Percentiles rank a stretch among this genome's conserved stretches.
These are phyloP conservation scores for Berghia stephanieae DNA, from an alignment of 1,140 invertebrate genomes.

Conservation along the genomic window DNA sequence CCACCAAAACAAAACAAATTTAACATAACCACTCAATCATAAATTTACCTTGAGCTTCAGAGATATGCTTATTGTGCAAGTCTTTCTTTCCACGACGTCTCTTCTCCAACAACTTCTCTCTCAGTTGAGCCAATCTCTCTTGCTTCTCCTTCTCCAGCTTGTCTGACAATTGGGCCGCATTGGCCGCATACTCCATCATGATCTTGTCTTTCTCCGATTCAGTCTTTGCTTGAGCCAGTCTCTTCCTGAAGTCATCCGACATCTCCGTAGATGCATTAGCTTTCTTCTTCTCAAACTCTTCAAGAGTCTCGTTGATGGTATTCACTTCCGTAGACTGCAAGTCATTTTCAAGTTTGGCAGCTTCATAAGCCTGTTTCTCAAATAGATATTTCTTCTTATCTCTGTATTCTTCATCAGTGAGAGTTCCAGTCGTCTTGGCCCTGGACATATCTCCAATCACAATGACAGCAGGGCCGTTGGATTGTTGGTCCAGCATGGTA, in stretches of 20 bases:
- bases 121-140: conserved; percentile 48
- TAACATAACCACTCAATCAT: no score
- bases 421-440: conserved; percentile 26
- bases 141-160: conserved; percentile 61
- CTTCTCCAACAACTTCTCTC: conserved; percentile 53
- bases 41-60: conserved; percentile 51
- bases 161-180: conserved; percentile 55
- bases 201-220: conserved; percentile 57
- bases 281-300: conserved; percentile 57
- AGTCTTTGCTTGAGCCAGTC: conserved; percentile 47
- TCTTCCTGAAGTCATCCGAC: conserved; percentile 47
- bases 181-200: conserved; percentile 57
- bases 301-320: conserved; percentile 50
- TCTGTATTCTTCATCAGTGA: conserved; percentile 31
- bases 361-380: conserved; percentile 63
- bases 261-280: conserved; percentile 43
- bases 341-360: conserved; percentile 59
- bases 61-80: conserved; percentile 54
- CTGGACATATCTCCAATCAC: conserved; percentile 37
- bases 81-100: conserved; percentile 57
- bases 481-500: background rate
- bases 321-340: conserved; percentile 54
- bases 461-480: conserved; percentile 3
- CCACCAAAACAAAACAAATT: no score
- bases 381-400: conserved; percentile 52